Percentiles rank a stretch among this genome's conserved stretches.
These are phyloP conservation scores for Antheraea assamensis DNA, from an alignment of 2,888 invertebrate species.

Conservation along the genomic window DNA sequence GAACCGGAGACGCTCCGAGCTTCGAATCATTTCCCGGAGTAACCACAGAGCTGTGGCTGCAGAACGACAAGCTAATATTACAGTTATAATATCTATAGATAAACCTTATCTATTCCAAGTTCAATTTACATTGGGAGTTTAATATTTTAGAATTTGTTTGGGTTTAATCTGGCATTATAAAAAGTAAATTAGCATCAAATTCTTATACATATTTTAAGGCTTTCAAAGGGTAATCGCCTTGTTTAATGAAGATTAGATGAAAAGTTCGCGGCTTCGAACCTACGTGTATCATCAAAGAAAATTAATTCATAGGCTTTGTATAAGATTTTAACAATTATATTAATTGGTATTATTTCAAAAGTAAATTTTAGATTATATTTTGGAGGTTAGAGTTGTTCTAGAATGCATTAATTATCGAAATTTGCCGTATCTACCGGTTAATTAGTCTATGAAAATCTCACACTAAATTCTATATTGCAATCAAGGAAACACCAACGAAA, in stretches of 20 bases:
- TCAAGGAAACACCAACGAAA: conserved; percentile 1
- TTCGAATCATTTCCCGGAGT: not conserved
- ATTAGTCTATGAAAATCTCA: not conserved
- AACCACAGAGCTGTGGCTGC: conserved; percentile 4
- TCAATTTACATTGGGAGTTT: not conserved
- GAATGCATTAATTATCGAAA: not conserved
- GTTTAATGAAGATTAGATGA: not conserved
- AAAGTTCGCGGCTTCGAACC: not conserved
- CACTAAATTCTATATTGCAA: not conserved
- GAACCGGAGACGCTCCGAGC: conserved; percentile 1
- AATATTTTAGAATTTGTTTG: not conserved
- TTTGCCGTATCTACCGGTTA: not conserved
- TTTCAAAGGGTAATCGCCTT: not conserved
- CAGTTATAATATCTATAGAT: not conserved
- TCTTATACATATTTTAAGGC: too few relatives aligned
- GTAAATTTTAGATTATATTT: not conserved
- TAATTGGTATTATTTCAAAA: not conserved
- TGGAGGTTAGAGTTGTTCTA: not conserved
- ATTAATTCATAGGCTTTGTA: not conserved
- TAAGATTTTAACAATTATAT: not conserved
- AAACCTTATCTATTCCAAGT: not conserved
- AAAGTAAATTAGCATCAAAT: not conserved
- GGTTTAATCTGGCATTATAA: not conserved
- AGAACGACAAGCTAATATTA: conserved; percentile 7
- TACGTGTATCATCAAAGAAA: not conserved